Percentiles rank a stretch among this genome's conserved stretches.
These are phyloP conservation scores for Aleiodes testaceus DNA, from an alignment of 2,888 invertebrate genomes.

Conservation along the genomic window DNA sequence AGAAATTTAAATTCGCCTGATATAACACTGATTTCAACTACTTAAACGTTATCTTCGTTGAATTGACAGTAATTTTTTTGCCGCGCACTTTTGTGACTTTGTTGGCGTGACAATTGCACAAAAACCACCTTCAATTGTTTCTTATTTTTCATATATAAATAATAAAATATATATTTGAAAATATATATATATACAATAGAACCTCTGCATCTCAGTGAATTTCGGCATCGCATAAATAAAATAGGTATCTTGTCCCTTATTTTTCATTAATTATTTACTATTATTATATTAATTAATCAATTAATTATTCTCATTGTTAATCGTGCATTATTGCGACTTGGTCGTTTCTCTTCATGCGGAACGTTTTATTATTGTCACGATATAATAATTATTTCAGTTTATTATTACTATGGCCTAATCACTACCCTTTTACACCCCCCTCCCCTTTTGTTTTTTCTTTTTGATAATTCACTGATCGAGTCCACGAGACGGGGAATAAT, in stretches of 20 bases:
- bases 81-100: slow-evolving; percentile 60
- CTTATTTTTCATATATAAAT: slow-evolving; percentile 35
- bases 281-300: no score
- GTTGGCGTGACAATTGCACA: slow-evolving; percentile 65
- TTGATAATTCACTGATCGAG: slow-evolving; percentile 9
- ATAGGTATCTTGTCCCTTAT: slow-evolving; percentile 43
- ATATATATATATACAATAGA: slow-evolving; percentile 22
- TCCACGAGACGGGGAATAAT: slow-evolving; percentile 26
- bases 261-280: slow-evolving; percentile 11
- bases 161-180: no score
- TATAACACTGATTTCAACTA: neutral
- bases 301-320: slow-evolving; percentile 32
- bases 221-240: slow-evolving; percentile 43
- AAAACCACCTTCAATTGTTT: slow-evolving; percentile 55
- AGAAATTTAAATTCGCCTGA: slow-evolving; percentile 8
- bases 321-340: slow-evolving; percentile 25
- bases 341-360: neutral
- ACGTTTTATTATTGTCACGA: slow-evolving; percentile 30
- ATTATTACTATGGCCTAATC: neutral
- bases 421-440: neutral
- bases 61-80: slow-evolving; percentile 17
- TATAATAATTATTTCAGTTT: slow-evolving; percentile 32
- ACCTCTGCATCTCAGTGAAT: slow-evolving; percentile 45
- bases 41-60: neutral
- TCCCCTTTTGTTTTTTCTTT: neutral